Conservation (phyloP, 2,113 vertebrate genomes). For the Rhizomys pruinosus region DNA sequence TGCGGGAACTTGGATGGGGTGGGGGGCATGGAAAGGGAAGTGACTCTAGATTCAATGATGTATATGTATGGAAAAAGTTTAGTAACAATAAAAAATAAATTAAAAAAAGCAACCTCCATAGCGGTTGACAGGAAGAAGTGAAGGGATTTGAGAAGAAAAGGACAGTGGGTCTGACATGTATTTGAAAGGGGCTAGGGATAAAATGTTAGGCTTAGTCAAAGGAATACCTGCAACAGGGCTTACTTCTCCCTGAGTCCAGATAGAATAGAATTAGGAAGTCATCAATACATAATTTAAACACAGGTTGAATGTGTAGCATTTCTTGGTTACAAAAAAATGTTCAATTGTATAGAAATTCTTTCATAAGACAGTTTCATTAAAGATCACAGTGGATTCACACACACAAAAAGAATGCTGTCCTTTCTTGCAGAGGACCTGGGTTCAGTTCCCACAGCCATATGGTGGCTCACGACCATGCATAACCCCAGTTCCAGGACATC, state of each 20-base stretch:
- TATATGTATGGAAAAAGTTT: no score
- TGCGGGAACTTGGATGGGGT: no score
- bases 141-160: conserved; percentile 45
- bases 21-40: no score
- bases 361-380: conserved; percentile 13
- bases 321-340: not conserved
- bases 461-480: no score
- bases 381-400: no score
- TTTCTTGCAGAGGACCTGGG: no score
- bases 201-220: conserved; percentile 50
- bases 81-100: no score
- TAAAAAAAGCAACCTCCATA: conserved; percentile 54
- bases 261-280: not conserved
- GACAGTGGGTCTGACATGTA: conserved; percentile 13
- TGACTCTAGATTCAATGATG: no score
- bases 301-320: not conserved
- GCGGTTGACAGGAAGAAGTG: conserved; percentile 41
- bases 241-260: not conserved
- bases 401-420: no score
- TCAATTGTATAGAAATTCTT: conserved; percentile 31
- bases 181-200: conserved; percentile 55
- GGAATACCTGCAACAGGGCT: not conserved
- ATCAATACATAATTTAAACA: not conserved
- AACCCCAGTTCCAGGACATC: no score
- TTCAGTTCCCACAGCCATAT: no score